These are phyloP conservation scores for Tanypteryx hageni DNA, from an alignment of 2,888 invertebrate species.

Conservation along the genomic window DNA sequence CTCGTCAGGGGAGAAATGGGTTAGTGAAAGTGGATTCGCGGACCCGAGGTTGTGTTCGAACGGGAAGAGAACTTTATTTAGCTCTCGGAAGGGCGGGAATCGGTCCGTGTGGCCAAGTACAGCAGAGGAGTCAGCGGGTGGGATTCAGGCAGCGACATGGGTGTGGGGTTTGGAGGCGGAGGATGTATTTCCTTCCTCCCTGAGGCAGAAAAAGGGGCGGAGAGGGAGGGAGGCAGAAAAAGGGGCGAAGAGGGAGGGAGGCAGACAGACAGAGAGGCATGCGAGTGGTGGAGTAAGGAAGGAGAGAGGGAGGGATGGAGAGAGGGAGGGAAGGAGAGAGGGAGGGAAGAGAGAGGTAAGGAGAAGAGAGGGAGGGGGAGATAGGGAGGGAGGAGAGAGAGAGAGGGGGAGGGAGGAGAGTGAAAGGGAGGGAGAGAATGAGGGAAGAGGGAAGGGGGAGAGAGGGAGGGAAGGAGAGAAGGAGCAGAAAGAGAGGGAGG, in stretches of 20 bases:
- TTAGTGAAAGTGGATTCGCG: neutral
- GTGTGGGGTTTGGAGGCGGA: too few relatives aligned
- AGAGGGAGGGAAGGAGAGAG: too few relatives aligned
- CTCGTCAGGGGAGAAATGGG: neutral
- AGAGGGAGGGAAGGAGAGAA: neutral
- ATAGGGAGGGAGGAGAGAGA: neutral
- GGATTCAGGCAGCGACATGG: neutral
- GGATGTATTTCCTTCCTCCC: too few relatives aligned
- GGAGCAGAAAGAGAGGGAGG: neutral
- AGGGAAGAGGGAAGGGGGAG: neutral
- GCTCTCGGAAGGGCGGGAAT: neutral
- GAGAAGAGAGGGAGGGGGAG: neutral
- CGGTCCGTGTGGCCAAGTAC: neutral
- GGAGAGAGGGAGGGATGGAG: neutral
- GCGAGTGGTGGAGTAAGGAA: neutral
- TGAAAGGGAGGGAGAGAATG: neutral
- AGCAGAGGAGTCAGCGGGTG: neutral
- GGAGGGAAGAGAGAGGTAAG: too few relatives aligned
- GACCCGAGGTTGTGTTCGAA: neutral
- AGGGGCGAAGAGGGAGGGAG: neutral
- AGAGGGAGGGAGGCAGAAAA: neutral
- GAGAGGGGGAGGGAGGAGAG: neutral
- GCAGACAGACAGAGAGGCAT: neutral
- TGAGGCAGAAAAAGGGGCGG: too few relatives aligned
- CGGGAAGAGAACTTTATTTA: neutral